Evolutionary conservation across 2,888 invertebrate genomes (phyloP), one percentile per base, ranked within the genome.

Genomic region (Xanthia icteritia): DNA sequence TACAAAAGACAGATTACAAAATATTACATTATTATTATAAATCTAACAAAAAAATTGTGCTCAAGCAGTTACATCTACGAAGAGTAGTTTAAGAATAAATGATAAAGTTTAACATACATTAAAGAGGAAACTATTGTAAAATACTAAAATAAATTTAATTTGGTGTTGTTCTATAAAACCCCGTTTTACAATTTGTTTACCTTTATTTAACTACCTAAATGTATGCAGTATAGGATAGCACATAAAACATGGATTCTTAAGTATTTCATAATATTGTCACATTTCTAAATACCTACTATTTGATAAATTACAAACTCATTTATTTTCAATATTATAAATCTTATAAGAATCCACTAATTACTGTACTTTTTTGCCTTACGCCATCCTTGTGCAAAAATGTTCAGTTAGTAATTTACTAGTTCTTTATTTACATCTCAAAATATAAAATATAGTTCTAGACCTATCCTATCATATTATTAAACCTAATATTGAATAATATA

Each of bases 291-390:
- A 48, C 23, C 9, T 17, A 27, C 9, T 48, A 27, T 27, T 31
- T 36, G 8, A 31, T 27, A 39, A 76, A 54, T 61, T 36, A 42
- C 45, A 20, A 42, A 31, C 23, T 31, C 3, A 31, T 76, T n/a
- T 42, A 42, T n/a, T n/a, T 13, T 31, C 13, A 54, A 45, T 36
- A 45, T 20, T 42, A 17, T 23, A 61, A 78, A 36, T 67, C 84
- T 68, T 79, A 83, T 58, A 36, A 68, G 51, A 79, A 69, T 84
- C 79, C 23, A n/a, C 5, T 64, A 31, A 36, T 42, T 31, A 31
- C 3, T 42, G 8, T 36, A 56, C 1, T 39, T 51, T 15, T 42
- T 27, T n/a, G 27, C 6, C n/a, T 58, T 27, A 8, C 27, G 1
- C 20, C 39, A 13, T 31, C 2, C 58, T 36, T 31, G 27, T 36